These are phyloP conservation scores for Champsocephalus gunnari DNA, from an alignment of 2,797 vertebrate genomes.

Conservation along the genomic window DNA sequence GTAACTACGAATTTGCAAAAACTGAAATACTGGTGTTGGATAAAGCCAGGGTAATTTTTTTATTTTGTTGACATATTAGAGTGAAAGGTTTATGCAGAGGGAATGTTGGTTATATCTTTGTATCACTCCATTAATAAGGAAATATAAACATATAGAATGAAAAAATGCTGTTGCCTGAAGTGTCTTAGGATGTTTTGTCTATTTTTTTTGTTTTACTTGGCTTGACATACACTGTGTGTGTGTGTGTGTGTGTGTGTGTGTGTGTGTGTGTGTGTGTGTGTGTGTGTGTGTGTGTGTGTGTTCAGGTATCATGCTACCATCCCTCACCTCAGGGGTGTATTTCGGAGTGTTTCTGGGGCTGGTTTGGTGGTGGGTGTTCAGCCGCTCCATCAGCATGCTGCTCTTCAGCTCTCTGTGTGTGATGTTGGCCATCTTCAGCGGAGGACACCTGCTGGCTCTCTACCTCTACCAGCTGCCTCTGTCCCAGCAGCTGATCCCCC, in stretches of 20 bases:
- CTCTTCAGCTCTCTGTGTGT: conserved; percentile 87
- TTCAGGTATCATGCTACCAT: conserved; percentile 85
- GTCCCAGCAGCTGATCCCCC: conserved; percentile 81
- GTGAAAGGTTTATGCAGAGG: no score
- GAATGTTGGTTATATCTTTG: no score
- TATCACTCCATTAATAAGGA: no score
- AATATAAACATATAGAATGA: no score
- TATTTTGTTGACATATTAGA: no score
- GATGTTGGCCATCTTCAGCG: conserved; percentile 86
- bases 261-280: not conserved
- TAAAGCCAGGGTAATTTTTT: no score
- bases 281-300: conserved; percentile 14
- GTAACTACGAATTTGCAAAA: no score
- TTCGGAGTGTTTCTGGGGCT: conserved; percentile 85
- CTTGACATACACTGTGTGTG: not conserved
- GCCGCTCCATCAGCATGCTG: conserved; percentile 76
- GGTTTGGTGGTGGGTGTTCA: conserved; percentile 88
- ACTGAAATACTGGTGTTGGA: no score
- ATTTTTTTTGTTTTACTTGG: not conserved
- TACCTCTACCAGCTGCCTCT: conserved; percentile 89
- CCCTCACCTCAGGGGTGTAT: conserved; percentile 86
- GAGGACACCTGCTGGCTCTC: conserved; percentile 83
- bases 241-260: not conserved
- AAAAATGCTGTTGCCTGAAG: no score
- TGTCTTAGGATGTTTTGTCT: not conserved